phyloP scores from a whole-genome alignment of 2,888 invertebrate species.

The Agonum fuliginosum region DNA sequence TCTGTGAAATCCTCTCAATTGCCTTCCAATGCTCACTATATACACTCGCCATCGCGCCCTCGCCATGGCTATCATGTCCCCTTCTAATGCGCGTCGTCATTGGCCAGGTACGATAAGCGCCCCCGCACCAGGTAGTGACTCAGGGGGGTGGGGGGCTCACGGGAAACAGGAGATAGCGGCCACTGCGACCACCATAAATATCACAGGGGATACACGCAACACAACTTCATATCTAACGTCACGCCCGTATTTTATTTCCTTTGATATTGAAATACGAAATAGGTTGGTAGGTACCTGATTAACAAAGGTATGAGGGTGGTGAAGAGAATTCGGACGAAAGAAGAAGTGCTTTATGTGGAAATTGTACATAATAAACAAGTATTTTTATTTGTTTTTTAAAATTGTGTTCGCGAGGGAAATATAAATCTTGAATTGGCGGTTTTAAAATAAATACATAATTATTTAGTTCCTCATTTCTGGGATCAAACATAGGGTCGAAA shows the following conservation, averaged over 20 bases:
- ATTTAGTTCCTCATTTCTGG: too few relatives aligned
- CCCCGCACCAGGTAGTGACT: slow-evolving; percentile 32
- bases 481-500: too few relatives aligned
- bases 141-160: not conserved
- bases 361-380: too few relatives aligned
- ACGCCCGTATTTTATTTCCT: slow-evolving; percentile 42
- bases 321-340: too few relatives aligned
- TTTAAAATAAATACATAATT: too few relatives aligned
- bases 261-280: slow-evolving; percentile 40
- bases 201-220: slow-evolving; percentile 33
- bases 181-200: slow-evolving; percentile 37
- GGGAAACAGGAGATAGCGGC: not conserved
- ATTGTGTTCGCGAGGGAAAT: too few relatives aligned
- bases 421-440: too few relatives aligned
- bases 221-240: slow-evolving; percentile 39
- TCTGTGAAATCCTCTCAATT: not conserved
- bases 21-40: not conserved
- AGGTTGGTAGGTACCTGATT: too few relatives aligned
- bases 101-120: slow-evolving; percentile 58
- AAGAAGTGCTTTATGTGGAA: too few relatives aligned
- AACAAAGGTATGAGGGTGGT: slow-evolving; percentile 28
- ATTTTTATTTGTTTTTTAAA: too few relatives aligned
- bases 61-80: not conserved
- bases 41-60: not conserved
- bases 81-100: slow-evolving; percentile 43